Conservation (phyloP, 2,113 vertebrate genomes). For the Eonycteris spelaea region DNA sequence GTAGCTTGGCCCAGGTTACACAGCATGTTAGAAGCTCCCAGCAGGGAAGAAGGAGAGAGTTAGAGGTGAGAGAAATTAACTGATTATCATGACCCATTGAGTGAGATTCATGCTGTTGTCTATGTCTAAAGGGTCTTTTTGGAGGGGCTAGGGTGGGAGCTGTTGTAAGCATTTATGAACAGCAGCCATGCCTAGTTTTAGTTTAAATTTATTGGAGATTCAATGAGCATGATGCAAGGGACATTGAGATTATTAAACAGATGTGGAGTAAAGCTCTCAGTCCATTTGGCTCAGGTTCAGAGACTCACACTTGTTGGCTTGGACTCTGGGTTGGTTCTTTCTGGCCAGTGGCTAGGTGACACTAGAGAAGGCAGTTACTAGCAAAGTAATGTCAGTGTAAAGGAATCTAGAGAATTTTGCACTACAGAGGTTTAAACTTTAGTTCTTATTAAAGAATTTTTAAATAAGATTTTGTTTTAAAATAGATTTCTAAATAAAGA, state of each 20-base stretch:
- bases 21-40: neutral
- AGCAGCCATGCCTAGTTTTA: neutral
- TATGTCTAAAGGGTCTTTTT: neutral
- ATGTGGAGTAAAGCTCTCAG: neutral
- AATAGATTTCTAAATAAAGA: neutral
- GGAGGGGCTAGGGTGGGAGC: neutral
- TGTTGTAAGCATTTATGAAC: neutral
- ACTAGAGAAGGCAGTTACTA: neutral
- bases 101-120: neutral
- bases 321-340: neutral
- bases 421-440: neutral
- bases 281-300: neutral
- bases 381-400: neutral
- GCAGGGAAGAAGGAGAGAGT: slow-evolving; percentile 5
- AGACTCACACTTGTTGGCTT: neutral
- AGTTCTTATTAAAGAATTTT: neutral
- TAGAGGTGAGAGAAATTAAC: neutral
- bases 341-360: neutral
- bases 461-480: neutral
- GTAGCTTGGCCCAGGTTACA: neutral
- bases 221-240: neutral
- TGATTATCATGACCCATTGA: neutral
- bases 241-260: neutral
- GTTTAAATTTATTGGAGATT: neutral
- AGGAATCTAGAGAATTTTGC: neutral